A percentile compares a stretch with the other conserved stretches of the same genome.
Evolutionary conservation across 1,140 invertebrate genomes (phyloP).

Genomic region (Sinonovacula constricta): DNA sequence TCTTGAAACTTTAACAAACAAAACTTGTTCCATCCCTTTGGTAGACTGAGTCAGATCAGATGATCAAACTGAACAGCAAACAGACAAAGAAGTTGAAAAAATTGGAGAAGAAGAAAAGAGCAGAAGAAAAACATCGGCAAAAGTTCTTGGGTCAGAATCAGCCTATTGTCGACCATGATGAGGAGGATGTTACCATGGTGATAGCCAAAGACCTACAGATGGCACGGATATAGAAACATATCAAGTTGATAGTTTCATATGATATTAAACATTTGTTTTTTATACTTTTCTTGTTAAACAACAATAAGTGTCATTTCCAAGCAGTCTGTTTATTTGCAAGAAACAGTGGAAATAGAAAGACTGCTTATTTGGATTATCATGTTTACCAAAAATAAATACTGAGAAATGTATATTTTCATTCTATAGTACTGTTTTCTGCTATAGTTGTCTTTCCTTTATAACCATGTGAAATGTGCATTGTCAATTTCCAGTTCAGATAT

Average conservation of each 20-base stretch:
- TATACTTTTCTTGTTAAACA: too few relatives aligned
- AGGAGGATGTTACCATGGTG: slow-evolving; percentile 56
- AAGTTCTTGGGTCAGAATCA: slow-evolving; percentile 55
- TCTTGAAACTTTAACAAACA: too few relatives aligned
- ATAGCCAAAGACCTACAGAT: slow-evolving; percentile 55
- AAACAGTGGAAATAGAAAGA: background rate
- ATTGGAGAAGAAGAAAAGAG: slow-evolving; percentile 72
- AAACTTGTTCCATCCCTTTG: too few relatives aligned
- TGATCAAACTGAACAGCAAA: slow-evolving; percentile 43
- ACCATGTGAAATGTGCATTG: too few relatives aligned
- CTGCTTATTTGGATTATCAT: background rate
- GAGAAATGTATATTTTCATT: too few relatives aligned
- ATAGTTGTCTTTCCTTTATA: too few relatives aligned
- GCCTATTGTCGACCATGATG: slow-evolving; percentile 32
- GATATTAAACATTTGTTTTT: background rate
- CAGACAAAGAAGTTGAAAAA: slow-evolving; percentile 69
- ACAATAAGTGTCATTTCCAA: too few relatives aligned
- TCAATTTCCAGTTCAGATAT: too few relatives aligned
- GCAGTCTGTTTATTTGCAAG: background rate
- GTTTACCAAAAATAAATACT: background rate
- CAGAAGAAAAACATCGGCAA: slow-evolving; percentile 66
- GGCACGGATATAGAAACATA: slow-evolving; percentile 33
- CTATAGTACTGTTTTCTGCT: too few relatives aligned
- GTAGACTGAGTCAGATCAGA: too few relatives aligned
- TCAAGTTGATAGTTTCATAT: background rate